A percentile compares a stretch with the other conserved stretches of the same genome.
phyloP scores from a whole-genome alignment of 1,140 invertebrate species.

The Choristoneura fumiferana region DNA sequence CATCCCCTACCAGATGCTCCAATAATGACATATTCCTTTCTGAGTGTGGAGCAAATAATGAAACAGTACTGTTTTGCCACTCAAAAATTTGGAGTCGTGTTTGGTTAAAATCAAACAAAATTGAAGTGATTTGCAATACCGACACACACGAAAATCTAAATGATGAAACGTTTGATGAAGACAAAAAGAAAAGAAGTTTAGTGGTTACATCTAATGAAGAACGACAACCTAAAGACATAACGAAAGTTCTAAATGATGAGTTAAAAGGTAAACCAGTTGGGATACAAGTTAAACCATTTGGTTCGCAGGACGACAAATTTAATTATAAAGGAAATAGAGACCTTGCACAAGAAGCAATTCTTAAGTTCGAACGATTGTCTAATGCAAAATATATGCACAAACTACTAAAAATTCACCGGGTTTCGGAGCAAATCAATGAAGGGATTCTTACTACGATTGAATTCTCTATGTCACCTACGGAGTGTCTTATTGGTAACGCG shows the following conservation, averaged over 20 bases:
- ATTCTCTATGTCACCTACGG: constrained; percentile 34
- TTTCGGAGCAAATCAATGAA: constrained; percentile 33
- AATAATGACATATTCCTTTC: not conserved
- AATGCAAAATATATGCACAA: constrained; percentile 36
- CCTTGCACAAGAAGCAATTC: constrained; percentile 28
- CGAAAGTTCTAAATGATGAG: too few relatives aligned
- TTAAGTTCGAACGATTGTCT: constrained; percentile 31
- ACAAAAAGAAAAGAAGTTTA: constrained; percentile 8
- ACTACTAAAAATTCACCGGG: constrained; percentile 35
- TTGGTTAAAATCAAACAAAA: constrained; percentile 40
- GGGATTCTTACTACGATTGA: constrained; percentile 38
- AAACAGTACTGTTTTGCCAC: constrained; percentile 40
- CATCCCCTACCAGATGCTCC: constrained; percentile 33
- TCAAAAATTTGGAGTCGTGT: constrained; percentile 42
- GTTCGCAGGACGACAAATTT: not conserved
- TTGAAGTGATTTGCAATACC: constrained; percentile 35
- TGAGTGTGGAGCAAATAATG: constrained; percentile 21
- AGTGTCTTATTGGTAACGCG: constrained; percentile 30
- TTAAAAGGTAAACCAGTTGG: not conserved
- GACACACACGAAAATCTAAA: constrained; percentile 23
- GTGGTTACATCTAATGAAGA: constrained; percentile 22
- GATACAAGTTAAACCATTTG: not conserved
- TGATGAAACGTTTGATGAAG: constrained; percentile 1
- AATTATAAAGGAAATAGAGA: constrained; percentile 5
- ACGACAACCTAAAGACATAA: not conserved